Conservation (phyloP, 2,888 invertebrate species). For the Chymomyza procnemis region DNA sequence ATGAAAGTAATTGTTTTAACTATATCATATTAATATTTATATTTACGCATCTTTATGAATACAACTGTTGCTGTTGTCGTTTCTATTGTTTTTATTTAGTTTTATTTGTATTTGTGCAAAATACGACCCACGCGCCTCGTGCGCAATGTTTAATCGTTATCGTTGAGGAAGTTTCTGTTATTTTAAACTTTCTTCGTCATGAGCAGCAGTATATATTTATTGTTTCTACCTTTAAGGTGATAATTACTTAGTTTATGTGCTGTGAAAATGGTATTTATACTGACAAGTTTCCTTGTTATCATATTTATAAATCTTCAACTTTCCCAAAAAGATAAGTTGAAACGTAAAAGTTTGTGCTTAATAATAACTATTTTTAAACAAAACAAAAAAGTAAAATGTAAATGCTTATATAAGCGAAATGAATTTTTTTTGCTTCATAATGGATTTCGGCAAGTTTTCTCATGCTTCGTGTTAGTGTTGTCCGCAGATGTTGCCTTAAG, state of each 20-base stretch:
- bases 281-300: not conserved
- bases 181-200: slow-evolving; percentile 45
- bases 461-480: too few species aligned
- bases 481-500: too few species aligned
- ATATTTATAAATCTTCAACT: not conserved
- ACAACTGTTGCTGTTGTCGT: not conserved
- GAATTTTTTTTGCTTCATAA: too few species aligned
- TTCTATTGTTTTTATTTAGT: slow-evolving; percentile 2
- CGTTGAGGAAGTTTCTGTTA: slow-evolving; percentile 21
- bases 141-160: slow-evolving; percentile 30
- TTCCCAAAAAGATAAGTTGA: not conserved
- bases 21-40: slow-evolving; percentile 21
- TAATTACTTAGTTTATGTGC: slow-evolving; percentile 20
- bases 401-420: not conserved
- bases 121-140: slow-evolving; percentile 30
- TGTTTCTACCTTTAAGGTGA: slow-evolving; percentile 42
- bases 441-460: too few species aligned
- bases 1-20: slow-evolving; percentile 23
- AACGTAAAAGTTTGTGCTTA: not conserved
- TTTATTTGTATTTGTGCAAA: slow-evolving; percentile 9
- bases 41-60: not conserved
- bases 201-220: slow-evolving; percentile 35
- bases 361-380: too few species aligned
- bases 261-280: not conserved
- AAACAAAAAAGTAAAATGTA: not conserved